A percentile compares a stretch with the other conserved stretches of the same genome.
These are phyloP conservation scores for Sebastes diploproa DNA, from an alignment of 2,797 vertebrate genomes.

Conservation along the genomic window DNA sequence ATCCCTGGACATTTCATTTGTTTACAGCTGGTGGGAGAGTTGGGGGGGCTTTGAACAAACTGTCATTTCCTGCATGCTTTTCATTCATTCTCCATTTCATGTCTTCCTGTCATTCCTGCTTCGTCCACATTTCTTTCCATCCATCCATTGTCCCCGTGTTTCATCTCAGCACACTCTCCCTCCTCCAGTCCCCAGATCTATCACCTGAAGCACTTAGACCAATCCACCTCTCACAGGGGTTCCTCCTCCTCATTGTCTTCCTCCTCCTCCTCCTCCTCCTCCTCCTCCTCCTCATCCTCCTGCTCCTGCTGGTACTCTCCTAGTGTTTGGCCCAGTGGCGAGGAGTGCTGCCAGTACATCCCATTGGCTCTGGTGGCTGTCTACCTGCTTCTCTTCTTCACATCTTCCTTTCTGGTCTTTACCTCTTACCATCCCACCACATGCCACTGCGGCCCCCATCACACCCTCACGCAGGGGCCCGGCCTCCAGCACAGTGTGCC, in stretches of 20 bases:
- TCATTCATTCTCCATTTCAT: conserved; percentile 67
- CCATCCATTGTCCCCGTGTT: not conserved
- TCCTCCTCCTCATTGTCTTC: conserved; percentile 37
- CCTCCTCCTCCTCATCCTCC: conserved; percentile 50
- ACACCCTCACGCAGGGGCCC: conserved; percentile 71
- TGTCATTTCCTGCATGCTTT: conserved; percentile 41
- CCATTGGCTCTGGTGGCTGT: conserved; percentile 77
- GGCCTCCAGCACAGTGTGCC: conserved; percentile 56
- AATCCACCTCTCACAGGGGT: conserved; percentile 5
- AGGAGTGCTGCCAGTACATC: conserved; percentile 79
- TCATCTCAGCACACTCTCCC: conserved; percentile 22
- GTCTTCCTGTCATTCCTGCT: not conserved
- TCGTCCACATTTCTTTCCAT: not conserved
- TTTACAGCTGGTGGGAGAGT: conserved; percentile 35
- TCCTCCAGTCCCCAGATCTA: conserved; percentile 29
- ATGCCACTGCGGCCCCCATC: conserved; percentile 52
- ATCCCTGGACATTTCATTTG: not conserved
- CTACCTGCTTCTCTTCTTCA: conserved; percentile 82
- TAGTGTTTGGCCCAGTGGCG: conserved; percentile 75
- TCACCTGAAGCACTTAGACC: conserved; percentile 65
- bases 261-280: not conserved
- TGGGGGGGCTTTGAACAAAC: conserved; percentile 51
- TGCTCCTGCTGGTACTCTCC: conserved; percentile 74
- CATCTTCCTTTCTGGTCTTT: conserved; percentile 83
- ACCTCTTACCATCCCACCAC: conserved; percentile 56